Percentiles rank a stretch among this genome's conserved stretches.
These are phyloP conservation scores for Daktulosphaira vitifoliae DNA, from an alignment of 1,140 invertebrate species.

Conservation along the genomic window DNA sequence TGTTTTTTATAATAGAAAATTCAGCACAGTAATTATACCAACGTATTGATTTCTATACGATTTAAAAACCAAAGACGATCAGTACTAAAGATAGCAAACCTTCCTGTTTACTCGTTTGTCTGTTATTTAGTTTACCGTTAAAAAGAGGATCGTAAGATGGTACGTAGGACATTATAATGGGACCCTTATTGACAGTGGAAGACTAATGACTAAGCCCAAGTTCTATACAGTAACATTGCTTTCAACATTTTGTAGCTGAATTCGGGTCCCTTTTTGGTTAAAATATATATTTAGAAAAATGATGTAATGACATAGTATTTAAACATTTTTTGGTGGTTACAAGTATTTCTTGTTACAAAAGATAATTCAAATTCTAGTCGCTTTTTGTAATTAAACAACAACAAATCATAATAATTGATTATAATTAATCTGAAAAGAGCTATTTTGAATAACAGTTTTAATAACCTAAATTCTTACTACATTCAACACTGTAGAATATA, in stretches of 20 bases:
- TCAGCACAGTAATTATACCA: background rate
- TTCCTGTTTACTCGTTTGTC: background rate
- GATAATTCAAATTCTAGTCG: too few species aligned
- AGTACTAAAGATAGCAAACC: constrained; percentile 1
- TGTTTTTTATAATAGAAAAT: constrained; percentile 23
- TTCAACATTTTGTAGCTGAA: constrained; percentile 9
- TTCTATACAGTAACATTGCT: background rate
- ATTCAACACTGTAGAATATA: too few species aligned
- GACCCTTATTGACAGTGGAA: constrained; percentile 29
- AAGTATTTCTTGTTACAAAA: too few species aligned
- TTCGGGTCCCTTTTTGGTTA: constrained; percentile 4
- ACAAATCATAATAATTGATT: too few species aligned
- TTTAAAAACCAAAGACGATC: constrained; percentile 16
- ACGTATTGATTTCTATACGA: constrained; percentile 19
- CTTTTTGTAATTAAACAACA: too few species aligned
- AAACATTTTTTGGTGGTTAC: too few species aligned
- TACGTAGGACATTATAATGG: background rate
- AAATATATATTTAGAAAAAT: too few species aligned
- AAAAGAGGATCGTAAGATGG: background rate
- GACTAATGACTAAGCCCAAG: constrained; percentile 18
- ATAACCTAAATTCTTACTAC: too few species aligned
- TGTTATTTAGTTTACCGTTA: constrained; percentile 5
- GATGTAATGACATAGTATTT: too few species aligned
- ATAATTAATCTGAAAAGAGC: too few species aligned
- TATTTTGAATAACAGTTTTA: too few species aligned